phyloP scores from a whole-genome alignment of 2,888 invertebrate genomes.

The Stenodera caucasica region DNA sequence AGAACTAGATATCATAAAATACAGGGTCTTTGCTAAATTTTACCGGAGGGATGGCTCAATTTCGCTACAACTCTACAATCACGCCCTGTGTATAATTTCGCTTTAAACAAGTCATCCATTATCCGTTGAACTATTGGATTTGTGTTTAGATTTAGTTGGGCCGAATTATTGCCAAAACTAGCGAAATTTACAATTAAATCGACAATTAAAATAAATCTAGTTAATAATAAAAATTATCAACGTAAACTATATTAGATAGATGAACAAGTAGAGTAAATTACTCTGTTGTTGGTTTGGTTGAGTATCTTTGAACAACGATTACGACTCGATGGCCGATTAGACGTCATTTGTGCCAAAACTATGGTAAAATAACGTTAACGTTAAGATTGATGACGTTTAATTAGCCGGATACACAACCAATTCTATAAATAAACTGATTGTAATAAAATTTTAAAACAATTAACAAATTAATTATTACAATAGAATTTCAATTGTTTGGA shows the following conservation, averaged over 20 bases:
- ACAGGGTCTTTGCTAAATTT: too few relatives aligned
- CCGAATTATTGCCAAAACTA: neutral
- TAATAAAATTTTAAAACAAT: too few relatives aligned
- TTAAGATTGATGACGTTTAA: neutral
- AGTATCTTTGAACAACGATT: neutral
- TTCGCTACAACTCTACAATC: too few relatives aligned
- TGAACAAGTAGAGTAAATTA: slow-evolving; percentile 53
- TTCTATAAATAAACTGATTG: neutral
- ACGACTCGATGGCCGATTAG: neutral
- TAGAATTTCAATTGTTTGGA: slow-evolving; percentile 18
- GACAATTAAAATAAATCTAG: neutral
- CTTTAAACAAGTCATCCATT: too few relatives aligned
- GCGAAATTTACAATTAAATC: neutral
- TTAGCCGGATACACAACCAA: neutral
- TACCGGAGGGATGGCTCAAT: too few relatives aligned
- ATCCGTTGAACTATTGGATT: too few relatives aligned
- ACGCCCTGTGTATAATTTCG: too few relatives aligned
- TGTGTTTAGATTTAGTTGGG: neutral
- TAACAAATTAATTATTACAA: neutral
- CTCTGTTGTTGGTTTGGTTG: slow-evolving; percentile 36
- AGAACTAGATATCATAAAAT: too few relatives aligned
- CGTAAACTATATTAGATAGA: slow-evolving; percentile 54
- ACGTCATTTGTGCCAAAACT: neutral
- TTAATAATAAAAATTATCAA: slow-evolving; percentile 12
- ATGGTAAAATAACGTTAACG: too few relatives aligned